These are phyloP conservation scores for Augochlora pura DNA, from an alignment of 1,140 invertebrate genomes.

Conservation along the genomic window DNA sequence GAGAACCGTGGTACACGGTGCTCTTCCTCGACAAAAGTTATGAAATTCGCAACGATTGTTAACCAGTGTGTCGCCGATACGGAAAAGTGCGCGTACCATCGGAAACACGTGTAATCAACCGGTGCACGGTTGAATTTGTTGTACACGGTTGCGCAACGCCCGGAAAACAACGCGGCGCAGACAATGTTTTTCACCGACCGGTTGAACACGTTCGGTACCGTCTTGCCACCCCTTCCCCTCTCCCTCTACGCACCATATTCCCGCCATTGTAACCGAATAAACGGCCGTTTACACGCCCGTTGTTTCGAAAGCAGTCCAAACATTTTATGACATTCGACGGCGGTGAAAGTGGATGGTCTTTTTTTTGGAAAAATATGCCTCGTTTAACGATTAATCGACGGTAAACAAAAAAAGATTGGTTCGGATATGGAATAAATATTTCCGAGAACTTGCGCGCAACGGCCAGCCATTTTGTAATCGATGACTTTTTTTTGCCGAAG, in stretches of 20 bases:
- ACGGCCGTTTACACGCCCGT: not conserved
- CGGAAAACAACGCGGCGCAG: not conserved
- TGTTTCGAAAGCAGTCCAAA: conserved; percentile 19
- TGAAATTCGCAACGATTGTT: too few species aligned
- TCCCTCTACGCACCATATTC: not conserved
- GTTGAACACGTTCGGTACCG: not conserved
- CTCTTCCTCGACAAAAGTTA: too few species aligned
- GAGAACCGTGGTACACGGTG: too few species aligned
- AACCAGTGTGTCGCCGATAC: too few species aligned
- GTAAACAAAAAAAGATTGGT: too few species aligned
- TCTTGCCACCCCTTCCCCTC: too few species aligned
- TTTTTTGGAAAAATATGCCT: conserved; percentile 16
- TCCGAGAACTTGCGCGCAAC: too few species aligned
- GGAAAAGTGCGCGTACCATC: too few species aligned
- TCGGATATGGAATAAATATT: too few species aligned
- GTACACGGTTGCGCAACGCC: not conserved
- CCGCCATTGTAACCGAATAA: not conserved
- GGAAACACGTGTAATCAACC: not conserved
- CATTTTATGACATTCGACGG: conserved; percentile 8
- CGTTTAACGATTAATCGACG: conserved; percentile 6
- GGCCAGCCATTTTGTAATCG: too few species aligned
- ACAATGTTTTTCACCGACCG: not conserved
- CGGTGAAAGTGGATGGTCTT: not conserved
- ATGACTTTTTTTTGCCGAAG: too few species aligned
- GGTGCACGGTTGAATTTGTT: not conserved